phyloP scores from a whole-genome alignment of 2,113 vertebrate genomes.

The Mirounga angustirostris region DNA sequence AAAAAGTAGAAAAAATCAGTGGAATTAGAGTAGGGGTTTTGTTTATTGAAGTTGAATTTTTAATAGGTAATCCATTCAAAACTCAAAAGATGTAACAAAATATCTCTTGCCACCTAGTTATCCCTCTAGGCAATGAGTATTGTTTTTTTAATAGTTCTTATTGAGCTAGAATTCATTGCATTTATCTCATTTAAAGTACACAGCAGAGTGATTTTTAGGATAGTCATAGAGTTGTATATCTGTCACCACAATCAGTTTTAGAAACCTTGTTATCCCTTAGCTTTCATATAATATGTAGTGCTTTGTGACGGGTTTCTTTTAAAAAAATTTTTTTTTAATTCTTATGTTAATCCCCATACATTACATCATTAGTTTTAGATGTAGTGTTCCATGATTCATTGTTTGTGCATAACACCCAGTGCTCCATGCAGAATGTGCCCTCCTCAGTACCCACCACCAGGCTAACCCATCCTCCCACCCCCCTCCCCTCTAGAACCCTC shows the following conservation, averaged over 20 bases:
- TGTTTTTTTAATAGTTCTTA: neutral
- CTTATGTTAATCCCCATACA: no score
- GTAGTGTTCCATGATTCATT: no score
- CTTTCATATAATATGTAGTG: neutral
- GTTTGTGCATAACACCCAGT: no score
- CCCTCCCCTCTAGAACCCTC: no score
- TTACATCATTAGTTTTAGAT: no score
- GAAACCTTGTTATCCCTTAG: neutral
- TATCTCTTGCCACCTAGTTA: neutral
- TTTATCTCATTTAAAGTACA: neutral
- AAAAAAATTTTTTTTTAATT: no score
- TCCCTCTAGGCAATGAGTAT: neutral
- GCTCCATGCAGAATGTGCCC: no score
- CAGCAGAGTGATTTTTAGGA: neutral
- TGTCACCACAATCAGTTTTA: neutral
- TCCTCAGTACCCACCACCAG: no score
- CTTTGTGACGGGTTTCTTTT: neutral
- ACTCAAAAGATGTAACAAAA: neutral
- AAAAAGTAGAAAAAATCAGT: neutral
- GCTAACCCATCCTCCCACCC: no score
- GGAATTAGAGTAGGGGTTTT: neutral
- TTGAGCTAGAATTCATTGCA: neutral
- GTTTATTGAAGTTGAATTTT: conserved; percentile 15
- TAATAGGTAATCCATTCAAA: neutral
- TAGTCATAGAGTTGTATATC: neutral